phyloP scores from a whole-genome alignment of 1,140 invertebrate species.

The Drosophila yakuba region DNA sequence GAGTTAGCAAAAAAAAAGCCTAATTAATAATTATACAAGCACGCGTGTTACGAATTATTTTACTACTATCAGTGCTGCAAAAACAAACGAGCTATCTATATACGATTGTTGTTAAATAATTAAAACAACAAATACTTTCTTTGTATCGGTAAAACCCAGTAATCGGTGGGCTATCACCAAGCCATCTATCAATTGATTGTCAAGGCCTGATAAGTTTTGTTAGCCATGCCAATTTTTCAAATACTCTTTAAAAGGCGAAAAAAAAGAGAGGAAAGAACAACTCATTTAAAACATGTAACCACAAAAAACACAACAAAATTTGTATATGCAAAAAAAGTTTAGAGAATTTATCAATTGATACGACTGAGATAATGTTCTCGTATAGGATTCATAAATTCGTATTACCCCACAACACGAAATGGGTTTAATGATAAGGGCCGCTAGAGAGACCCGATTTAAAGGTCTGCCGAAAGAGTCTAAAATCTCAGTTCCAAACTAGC shows the following conservation, averaged over 20 bases:
- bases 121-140: neutral
- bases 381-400: neutral
- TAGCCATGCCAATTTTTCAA: neutral
- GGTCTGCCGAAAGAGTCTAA: neutral
- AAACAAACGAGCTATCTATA: neutral
- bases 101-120: neutral
- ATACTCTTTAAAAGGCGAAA: neutral
- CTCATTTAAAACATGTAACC: too few relatives aligned
- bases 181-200: constrained; percentile 1
- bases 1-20: neutral
- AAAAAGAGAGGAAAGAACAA: neutral
- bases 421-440: constrained; percentile 9
- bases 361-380: neutral
- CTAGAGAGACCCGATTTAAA: constrained; percentile 16
- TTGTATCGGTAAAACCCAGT: constrained; percentile 5
- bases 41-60: neutral
- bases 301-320: too few relatives aligned
- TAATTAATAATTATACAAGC: neutral
- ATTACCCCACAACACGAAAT: neutral
- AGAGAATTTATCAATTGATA: neutral
- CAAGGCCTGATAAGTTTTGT: neutral
- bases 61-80: neutral
- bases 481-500: constrained; percentile 10
- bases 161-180: neutral
- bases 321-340: neutral